Percentiles rank a stretch among this genome's conserved stretches.
These are phyloP conservation scores for Cryptoleucopteryx plumbea DNA, from an alignment of 2,113 vertebrate genomes.

Conservation along the genomic window DNA sequence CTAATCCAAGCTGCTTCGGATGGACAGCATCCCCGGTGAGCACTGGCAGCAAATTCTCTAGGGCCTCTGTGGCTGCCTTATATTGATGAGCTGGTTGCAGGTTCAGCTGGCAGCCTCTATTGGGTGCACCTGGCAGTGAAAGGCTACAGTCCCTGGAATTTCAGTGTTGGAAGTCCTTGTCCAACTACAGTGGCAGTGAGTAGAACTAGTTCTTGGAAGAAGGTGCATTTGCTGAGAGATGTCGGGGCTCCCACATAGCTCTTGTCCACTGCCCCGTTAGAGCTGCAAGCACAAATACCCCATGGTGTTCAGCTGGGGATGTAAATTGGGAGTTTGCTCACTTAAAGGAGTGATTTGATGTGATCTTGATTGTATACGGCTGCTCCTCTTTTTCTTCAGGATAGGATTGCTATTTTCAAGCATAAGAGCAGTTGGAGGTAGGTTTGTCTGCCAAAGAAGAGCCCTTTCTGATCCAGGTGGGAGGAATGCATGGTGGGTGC, in stretches of 20 bases:
- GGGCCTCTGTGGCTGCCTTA: neutral
- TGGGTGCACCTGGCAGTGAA: fast-evolving
- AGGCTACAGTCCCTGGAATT: neutral
- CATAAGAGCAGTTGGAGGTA: neutral
- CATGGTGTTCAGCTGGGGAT: fast-evolving
- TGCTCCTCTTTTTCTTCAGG: neutral
- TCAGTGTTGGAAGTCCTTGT: neutral
- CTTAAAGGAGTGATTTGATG: neutral
- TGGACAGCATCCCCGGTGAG: neutral
- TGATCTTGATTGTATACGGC: neutral
- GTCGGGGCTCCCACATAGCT: neutral
- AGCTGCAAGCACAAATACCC: neutral
- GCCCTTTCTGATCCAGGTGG: neutral
- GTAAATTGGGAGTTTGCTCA: neutral
- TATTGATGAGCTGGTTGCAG: neutral
- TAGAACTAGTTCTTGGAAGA: neutral
- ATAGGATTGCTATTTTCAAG: neutral
- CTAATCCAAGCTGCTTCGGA: neutral
- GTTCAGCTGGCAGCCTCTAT: neutral
- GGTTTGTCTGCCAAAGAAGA: neutral
- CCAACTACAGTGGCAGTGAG: neutral
- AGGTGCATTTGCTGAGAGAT: neutral
- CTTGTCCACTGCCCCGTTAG: neutral
- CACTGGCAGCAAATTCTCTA: neutral
- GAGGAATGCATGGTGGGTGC: fast-evolving